Conservation (phyloP, 2,113 vertebrate genomes). For the Chaenocephalus aceratus region DNA sequence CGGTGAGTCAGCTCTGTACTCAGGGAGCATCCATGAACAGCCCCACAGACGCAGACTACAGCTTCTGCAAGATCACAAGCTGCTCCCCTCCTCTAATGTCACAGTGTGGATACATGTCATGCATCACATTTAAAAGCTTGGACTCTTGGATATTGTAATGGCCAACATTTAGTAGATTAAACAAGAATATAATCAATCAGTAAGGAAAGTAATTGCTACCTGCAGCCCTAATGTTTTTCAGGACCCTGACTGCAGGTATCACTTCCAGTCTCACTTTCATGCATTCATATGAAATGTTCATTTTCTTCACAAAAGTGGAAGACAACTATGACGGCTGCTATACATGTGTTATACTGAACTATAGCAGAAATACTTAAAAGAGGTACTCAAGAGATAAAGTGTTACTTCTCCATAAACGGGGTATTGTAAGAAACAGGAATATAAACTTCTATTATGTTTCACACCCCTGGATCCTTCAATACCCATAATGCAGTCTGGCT, state of each 20-base stretch:
- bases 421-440: not conserved
- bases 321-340: not conserved
- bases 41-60: slow-evolving; percentile 43
- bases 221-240: not conserved
- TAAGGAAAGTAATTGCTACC: not conserved
- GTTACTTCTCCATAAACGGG: not conserved
- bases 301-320: slow-evolving; percentile 6
- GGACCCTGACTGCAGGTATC: not conserved
- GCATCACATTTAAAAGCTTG: slow-evolving; percentile 4
- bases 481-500: not conserved
- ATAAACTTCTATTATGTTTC: not conserved
- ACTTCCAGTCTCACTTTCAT: not conserved
- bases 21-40: slow-evolving; percentile 47
- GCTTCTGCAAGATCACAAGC: slow-evolving; percentile 44
- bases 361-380: too few relatives aligned
- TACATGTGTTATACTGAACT: too few relatives aligned
- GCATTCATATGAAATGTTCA: slow-evolving; percentile 13
- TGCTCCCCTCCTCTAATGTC: slow-evolving; percentile 23
- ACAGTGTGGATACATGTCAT: slow-evolving; percentile 13
- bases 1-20: slow-evolving; percentile 75
- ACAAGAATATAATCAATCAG: not conserved
- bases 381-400: too few relatives aligned
- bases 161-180: not conserved
- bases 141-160: not conserved
- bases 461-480: not conserved